Conservation (phyloP, 2,888 invertebrate genomes). For the Dasysyrphus tricinctus region DNA sequence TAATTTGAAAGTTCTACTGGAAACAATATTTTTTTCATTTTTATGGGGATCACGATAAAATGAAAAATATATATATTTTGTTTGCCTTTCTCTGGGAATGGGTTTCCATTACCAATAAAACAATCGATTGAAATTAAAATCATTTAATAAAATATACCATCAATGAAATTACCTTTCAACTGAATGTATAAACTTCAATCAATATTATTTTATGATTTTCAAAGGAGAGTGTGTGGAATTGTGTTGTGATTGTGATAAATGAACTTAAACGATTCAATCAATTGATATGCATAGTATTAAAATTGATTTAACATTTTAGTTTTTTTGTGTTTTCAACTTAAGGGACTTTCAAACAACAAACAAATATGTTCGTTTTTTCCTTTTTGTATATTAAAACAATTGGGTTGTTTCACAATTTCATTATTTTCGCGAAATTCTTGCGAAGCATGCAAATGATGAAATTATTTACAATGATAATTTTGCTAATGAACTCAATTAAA, state of each 20-base stretch:
- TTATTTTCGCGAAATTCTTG: neutral
- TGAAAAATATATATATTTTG: neutral
- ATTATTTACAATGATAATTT: neutral
- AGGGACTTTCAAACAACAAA: no score
- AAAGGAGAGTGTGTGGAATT: neutral
- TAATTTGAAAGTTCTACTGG: neutral
- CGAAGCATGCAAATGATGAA: neutral
- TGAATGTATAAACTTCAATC: neutral
- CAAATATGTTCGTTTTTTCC: no score
- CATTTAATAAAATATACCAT: slow-evolving; percentile 12
- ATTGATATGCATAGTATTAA: neutral
- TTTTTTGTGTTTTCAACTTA: neutral
- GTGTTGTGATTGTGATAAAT: neutral
- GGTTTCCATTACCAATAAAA: neutral
- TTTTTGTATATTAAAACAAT: no score
- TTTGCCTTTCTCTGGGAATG: neutral
- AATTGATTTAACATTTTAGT: neutral
- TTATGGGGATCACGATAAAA: slow-evolving; percentile 5
- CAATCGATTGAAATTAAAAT: slow-evolving; percentile 18
- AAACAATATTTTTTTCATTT: slow-evolving; percentile 8
- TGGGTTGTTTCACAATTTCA: no score
- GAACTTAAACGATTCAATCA: neutral
- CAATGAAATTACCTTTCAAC: slow-evolving; percentile 15
- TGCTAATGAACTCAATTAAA: neutral
- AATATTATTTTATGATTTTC: slow-evolving; percentile 15